Base-by-base conservation (phyloP, 2,888 invertebrate genomes). In the Falcaria lacertinaria region DNA sequence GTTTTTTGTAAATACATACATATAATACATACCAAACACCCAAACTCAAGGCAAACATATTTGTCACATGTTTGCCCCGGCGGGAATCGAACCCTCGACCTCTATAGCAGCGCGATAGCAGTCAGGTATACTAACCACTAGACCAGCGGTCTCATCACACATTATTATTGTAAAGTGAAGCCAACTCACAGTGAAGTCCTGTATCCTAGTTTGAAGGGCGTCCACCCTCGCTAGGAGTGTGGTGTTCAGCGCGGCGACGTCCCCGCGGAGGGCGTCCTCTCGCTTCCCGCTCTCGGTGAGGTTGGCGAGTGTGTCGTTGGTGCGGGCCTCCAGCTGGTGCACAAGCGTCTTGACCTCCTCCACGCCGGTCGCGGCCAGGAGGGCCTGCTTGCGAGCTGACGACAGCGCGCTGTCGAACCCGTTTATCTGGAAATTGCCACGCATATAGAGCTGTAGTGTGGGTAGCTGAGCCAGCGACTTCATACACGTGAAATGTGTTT, bases 281-380 rank as follows among this genome's bases (percentile, higher is more conserved):
- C 50, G 53, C 52, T 72, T 81, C 14, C 56, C 50, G 46, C 64
- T 73, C 1, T 67, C 61, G 0, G 83, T 72, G 8, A 85, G 67
- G 45, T 85, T 86, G 43, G 74, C 76, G 34, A 80, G 72, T 3
- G 89, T 88, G 34, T 86, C 86, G 50, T 88, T 88, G 34, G 78
- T 73, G 35, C 71, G 67, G 22, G 68, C 69, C 35, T 85, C 86
- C 7, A 88, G 57, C 35, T 77, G 76, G 25, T 79, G 77, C 0
- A 88, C 63, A 13, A 77, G 45, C 0, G 70, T 74, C 43, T 72
- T 71, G 5, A 88, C 64, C 19, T 88, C 89, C 13, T 87, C 87
- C 0, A 88, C 88, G 0, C 81, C 83, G 0, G 85, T 55, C 1
- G 76, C 64, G 0, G 87, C 87, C 8, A 80, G 69, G 17, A 74